Evolutionary conservation across 2,113 vertebrate genomes (phyloP).

Genomic region (Diphyllodes magnificus): DNA sequence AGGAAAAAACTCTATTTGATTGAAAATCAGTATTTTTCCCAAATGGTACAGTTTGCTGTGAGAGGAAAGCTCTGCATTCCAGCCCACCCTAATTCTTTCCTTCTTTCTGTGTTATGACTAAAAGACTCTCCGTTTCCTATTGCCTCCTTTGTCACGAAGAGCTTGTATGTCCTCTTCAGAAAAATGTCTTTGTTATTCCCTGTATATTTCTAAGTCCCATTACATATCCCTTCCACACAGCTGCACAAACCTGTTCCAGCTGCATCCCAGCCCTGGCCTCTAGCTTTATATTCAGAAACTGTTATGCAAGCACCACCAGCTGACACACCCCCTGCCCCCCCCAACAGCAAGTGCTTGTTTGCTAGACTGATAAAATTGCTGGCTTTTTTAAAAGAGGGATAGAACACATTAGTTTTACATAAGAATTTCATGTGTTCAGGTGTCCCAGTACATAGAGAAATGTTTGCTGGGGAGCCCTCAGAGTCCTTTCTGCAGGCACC

Average conservation of each 20-base stretch:
- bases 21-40: not conserved
- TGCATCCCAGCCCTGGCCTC: constrained; percentile 28
- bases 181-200: not conserved
- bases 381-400: not conserved
- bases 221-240: not conserved
- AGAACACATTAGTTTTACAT: not conserved
- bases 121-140: not conserved
- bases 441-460: not conserved
- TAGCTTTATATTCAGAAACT: constrained; percentile 25
- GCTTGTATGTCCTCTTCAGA: not conserved
- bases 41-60: not conserved
- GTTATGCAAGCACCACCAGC: constrained; percentile 37
- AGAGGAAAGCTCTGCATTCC: constrained; percentile 45
- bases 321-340: not conserved
- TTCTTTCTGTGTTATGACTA: constrained; percentile 28
- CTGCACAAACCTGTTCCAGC: constrained; percentile 41
- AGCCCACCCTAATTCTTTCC: constrained; percentile 9
- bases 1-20: not conserved
- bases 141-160: constrained; percentile 33
- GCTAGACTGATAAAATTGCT: not conserved
- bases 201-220: not conserved
- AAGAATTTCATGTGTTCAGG: not conserved
- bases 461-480: not conserved
- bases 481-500: not conserved
- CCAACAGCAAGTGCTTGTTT: not conserved